Percentiles rank a stretch among this genome's conserved stretches.
These are phyloP conservation scores for Zootermopsis nevadensis DNA, from an alignment of 2,888 invertebrate genomes.

Conservation along the genomic window DNA sequence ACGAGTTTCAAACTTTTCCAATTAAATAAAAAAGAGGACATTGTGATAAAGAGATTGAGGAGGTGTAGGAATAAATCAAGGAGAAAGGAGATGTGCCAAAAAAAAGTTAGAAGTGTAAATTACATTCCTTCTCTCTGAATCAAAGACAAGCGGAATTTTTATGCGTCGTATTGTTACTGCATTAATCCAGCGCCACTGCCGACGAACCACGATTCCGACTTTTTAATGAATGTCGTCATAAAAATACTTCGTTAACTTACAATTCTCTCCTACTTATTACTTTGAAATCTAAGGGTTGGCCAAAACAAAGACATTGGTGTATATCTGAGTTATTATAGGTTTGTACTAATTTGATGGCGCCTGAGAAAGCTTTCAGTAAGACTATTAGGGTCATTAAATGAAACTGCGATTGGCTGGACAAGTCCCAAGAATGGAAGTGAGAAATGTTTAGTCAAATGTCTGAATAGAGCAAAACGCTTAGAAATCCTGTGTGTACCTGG, in stretches of 20 bases:
- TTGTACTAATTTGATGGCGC: neutral
- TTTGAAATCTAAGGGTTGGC: neutral
- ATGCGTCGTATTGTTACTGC: neutral
- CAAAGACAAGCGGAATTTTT: conserved; percentile 10
- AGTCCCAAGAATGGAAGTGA: neutral
- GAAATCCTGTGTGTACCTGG: too few species aligned
- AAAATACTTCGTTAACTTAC: neutral
- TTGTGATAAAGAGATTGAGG: neutral
- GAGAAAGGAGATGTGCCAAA: neutral
- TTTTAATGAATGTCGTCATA: conserved; percentile 13
- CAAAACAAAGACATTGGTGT: neutral
- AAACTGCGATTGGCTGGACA: neutral
- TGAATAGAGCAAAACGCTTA: too few species aligned
- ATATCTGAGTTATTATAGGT: too few species aligned
- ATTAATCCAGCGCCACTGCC: neutral
- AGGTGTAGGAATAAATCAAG: neutral
- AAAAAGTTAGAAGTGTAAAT: neutral
- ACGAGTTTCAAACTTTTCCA: neutral
- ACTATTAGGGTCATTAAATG: neutral
- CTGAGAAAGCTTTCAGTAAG: neutral
- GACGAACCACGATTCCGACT: neutral
- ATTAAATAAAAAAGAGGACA: neutral
- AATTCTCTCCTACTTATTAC: neutral
- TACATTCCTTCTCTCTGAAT: neutral
- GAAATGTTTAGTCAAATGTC: too few species aligned